Evolutionary conservation across 2,113 vertebrate species (phyloP).

Genomic region (Lasiurus cinereus): DNA sequence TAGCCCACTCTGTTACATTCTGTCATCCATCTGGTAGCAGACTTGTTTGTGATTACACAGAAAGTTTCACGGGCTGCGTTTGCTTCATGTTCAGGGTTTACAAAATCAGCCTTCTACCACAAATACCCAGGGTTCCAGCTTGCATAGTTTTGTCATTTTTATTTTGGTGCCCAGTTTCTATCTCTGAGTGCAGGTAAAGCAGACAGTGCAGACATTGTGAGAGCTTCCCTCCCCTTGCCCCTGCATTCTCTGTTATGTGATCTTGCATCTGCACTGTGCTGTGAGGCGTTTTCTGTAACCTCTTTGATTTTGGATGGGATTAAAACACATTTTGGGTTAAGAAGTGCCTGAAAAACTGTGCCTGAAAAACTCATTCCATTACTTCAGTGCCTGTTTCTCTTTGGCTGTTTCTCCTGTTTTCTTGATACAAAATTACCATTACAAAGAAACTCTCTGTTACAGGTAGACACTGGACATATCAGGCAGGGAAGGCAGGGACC

Average conservation of each 20-base stretch:
- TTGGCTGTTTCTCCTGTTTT: not conserved
- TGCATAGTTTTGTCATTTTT: not conserved
- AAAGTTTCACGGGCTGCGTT: not conserved
- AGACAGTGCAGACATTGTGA: not conserved
- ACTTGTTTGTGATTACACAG: not conserved
- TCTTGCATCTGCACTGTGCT: not conserved
- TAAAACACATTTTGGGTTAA: not conserved
- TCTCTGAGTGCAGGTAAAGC: fast-evolving
- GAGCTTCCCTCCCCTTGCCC: not conserved
- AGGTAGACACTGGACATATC: not conserved
- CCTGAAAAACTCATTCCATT: not conserved
- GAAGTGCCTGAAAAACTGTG: not conserved
- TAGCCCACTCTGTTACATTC: not conserved
- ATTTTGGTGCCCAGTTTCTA: not conserved
- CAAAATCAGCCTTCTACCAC: not conserved
- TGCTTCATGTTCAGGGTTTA: not conserved
- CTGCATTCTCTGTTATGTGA: not conserved
- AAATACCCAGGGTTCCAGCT: not conserved
- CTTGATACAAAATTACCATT: not conserved
- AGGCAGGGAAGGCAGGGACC: not conserved
- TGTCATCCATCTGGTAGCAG: not conserved
- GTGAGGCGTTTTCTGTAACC: not conserved
- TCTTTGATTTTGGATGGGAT: constrained; percentile 32
- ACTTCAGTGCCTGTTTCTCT: not conserved
- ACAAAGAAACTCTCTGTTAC: not conserved